Conservation (phyloP, 2,113 vertebrate species). For the Pipa parva region DNA sequence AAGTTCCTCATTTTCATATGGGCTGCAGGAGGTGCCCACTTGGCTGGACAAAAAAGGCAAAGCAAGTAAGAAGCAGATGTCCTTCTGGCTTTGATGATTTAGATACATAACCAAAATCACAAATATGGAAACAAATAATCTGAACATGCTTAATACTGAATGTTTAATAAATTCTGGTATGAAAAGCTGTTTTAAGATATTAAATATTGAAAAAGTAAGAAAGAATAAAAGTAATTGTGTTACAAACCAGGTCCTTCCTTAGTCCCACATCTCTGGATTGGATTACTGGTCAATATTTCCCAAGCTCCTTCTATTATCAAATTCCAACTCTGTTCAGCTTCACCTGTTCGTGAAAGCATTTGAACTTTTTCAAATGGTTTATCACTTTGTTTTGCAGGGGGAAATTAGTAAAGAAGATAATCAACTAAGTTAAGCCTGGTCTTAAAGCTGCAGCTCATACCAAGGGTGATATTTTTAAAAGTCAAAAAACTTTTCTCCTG, state of each 20-base stretch:
- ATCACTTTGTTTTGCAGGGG: no score
- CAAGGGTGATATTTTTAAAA: no score
- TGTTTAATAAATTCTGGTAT: constrained; percentile 10
- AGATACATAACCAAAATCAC: constrained; percentile 13
- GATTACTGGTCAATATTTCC: not conserved
- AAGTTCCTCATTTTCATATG: constrained; percentile 21
- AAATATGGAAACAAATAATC: constrained; percentile 24
- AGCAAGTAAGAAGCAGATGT: constrained; percentile 24
- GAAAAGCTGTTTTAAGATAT: not conserved
- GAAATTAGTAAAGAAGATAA: no score
- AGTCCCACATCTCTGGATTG: not conserved
- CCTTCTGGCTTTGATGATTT: constrained; percentile 19
- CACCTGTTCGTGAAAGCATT: no score
- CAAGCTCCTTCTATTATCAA: not conserved
- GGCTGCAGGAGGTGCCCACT: constrained; percentile 32
- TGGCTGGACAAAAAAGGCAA: constrained; percentile 27
- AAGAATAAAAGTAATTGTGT: not conserved
- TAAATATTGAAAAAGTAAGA: not conserved
- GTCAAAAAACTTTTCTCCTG: no score
- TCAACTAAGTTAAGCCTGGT: no score
- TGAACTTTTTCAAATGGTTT: no score
- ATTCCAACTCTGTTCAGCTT: no score
- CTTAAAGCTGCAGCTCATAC: no score
- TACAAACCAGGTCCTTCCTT: not conserved
- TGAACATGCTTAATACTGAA: constrained; percentile 11